phyloP scores from a whole-genome alignment of 1,140 invertebrate genomes.

The Magallana ariakensis region DNA sequence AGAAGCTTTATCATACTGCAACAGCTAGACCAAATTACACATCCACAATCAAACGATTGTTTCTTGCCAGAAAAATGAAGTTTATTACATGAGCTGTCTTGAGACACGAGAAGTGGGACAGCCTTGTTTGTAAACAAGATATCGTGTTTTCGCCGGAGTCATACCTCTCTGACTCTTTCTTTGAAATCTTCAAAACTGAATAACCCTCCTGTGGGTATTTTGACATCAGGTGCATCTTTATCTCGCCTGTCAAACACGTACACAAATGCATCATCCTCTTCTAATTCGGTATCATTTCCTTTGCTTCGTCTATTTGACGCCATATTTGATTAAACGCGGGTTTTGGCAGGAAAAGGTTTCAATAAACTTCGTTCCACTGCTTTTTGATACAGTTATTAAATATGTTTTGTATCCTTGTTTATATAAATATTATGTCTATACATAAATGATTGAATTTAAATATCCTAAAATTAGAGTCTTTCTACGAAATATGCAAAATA shows the following conservation, averaged over 20 bases:
- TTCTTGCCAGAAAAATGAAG: too few species aligned
- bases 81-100: too few species aligned
- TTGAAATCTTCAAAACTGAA: constrained; percentile 72
- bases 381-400: too few species aligned
- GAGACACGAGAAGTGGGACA: not conserved
- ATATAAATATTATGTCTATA: too few species aligned
- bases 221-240: constrained; percentile 70
- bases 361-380: not conserved
- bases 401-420: too few species aligned
- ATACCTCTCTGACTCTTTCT: constrained; percentile 68
- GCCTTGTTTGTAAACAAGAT: not conserved
- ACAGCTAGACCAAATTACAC: too few species aligned
- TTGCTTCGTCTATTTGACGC: constrained; percentile 54
- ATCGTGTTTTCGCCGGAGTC: not conserved
- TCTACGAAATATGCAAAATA: too few species aligned
- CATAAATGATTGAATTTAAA: too few species aligned
- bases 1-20: too few species aligned
- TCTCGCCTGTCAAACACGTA: constrained; percentile 74
- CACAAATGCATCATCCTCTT: constrained; percentile 73
- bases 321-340: constrained; percentile 44
- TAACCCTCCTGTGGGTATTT: constrained; percentile 69
- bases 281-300: constrained; percentile 55
- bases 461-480: too few species aligned
- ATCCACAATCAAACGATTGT: too few species aligned
- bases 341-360: not conserved